phyloP scores from a whole-genome alignment of 2,113 vertebrate species.

The Mormyrus iriodes region DNA sequence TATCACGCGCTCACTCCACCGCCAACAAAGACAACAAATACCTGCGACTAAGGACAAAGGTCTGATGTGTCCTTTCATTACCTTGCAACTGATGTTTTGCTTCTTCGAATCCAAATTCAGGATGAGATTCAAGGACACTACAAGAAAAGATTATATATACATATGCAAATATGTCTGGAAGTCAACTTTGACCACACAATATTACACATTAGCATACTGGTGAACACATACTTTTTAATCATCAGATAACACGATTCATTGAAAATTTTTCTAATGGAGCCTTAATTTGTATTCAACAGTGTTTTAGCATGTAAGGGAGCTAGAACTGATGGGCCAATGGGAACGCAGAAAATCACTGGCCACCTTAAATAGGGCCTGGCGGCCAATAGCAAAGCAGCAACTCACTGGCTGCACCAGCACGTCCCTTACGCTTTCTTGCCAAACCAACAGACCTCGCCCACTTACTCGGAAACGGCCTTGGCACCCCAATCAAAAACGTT shows the following conservation, averaged over 20 bases:
- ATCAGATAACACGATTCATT: no score
- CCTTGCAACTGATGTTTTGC: constrained; percentile 91
- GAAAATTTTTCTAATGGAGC: background rate
- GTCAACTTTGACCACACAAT: background rate
- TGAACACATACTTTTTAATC: no score
- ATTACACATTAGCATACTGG: background rate
- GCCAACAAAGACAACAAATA: background rate
- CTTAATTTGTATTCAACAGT: background rate
- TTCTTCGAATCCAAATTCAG: constrained; percentile 91
- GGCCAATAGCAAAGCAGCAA: background rate
- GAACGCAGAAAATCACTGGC: background rate
- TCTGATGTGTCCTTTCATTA: constrained; percentile 42
- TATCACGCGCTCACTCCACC: background rate
- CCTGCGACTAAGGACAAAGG: background rate
- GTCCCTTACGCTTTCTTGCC: background rate
- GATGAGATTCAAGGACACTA: constrained; percentile 88
- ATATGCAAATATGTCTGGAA: background rate
- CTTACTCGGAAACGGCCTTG: constrained; percentile 95
- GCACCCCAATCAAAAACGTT: constrained; percentile 99
- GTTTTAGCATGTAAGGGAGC: background rate
- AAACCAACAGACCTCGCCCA: constrained; percentile 24
- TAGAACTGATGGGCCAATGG: background rate
- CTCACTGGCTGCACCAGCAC: background rate
- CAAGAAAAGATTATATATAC: background rate
- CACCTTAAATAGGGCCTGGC: background rate